phyloP scores from a whole-genome alignment of 2,113 vertebrate genomes.

The Setophaga kirtlandii region DNA sequence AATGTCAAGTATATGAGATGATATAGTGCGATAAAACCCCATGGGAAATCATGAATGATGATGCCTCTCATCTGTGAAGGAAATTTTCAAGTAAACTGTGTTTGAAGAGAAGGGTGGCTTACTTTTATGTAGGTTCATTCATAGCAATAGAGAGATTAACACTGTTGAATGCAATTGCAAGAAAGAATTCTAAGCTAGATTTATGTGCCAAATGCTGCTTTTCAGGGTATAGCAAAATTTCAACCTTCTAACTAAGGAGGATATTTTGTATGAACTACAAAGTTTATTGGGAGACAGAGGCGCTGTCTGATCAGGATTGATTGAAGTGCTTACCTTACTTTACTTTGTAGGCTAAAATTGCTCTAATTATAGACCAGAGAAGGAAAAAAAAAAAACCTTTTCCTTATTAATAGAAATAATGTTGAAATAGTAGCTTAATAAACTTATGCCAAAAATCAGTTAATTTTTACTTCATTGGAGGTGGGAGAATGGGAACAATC shows the following conservation, averaged over 20 bases:
- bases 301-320: background rate
- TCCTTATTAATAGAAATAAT: background rate
- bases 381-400: background rate
- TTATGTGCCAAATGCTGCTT: background rate
- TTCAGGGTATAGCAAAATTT: background rate
- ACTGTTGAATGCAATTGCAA: background rate
- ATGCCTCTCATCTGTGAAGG: background rate
- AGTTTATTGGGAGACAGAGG: background rate
- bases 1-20: constrained; percentile 42
- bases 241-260: background rate
- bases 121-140: background rate
- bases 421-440: background rate
- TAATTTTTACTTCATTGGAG: background rate
- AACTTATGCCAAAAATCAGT: background rate
- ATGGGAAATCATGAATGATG: background rate
- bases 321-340: background rate
- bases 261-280: background rate
- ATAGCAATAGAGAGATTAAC: background rate
- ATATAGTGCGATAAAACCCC: background rate
- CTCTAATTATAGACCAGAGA: background rate
- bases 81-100: background rate
- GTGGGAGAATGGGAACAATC: background rate
- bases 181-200: background rate
- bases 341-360: background rate
- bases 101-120: background rate